A percentile compares a stretch with the other conserved stretches of the same genome.
Evolutionary conservation across 2,888 invertebrate genomes (phyloP).

Genomic region (Hydroisotoma schaefferi): DNA sequence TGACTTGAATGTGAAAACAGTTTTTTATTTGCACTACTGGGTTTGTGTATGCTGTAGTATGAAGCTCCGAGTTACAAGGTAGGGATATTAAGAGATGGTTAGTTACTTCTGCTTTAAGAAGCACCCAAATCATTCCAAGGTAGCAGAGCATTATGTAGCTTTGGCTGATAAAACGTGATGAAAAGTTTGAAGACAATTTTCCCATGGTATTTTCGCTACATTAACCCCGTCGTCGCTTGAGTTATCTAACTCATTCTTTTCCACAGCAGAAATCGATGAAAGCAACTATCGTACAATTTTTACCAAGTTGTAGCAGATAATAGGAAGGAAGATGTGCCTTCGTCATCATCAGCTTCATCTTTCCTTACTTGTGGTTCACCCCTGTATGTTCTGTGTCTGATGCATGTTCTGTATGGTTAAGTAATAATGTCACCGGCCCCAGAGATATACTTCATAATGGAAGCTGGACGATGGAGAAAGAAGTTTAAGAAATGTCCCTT

Average conservation of each 20-base stretch:
- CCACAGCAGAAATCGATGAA: conserved; percentile 12
- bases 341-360: neutral
- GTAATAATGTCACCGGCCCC: too few relatives aligned
- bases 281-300: too few relatives aligned
- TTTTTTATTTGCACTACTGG: conserved; percentile 16
- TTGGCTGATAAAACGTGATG: neutral
- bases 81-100: too few relatives aligned
- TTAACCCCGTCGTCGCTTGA: conserved; percentile 29
- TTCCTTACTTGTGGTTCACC: neutral
- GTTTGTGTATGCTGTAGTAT: too few relatives aligned
- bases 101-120: neutral
- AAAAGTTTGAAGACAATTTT: conserved; percentile 23
- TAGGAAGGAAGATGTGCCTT: neutral
- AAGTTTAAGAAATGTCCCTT: too few relatives aligned
- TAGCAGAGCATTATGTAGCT: neutral
- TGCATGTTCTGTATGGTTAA: too few relatives aligned
- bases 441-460: too few relatives aligned
- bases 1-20: conserved; percentile 20
- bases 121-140: neutral
- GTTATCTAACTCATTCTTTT: conserved; percentile 30
- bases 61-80: too few relatives aligned
- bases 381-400: too few relatives aligned
- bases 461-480: too few relatives aligned
- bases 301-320: too few relatives aligned
- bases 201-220: conserved; percentile 32